Evolutionary conservation across 2,113 vertebrate species (phyloP), one percentile per base, ranked within the genome.

Genomic region (Tupaia tana): DNA sequence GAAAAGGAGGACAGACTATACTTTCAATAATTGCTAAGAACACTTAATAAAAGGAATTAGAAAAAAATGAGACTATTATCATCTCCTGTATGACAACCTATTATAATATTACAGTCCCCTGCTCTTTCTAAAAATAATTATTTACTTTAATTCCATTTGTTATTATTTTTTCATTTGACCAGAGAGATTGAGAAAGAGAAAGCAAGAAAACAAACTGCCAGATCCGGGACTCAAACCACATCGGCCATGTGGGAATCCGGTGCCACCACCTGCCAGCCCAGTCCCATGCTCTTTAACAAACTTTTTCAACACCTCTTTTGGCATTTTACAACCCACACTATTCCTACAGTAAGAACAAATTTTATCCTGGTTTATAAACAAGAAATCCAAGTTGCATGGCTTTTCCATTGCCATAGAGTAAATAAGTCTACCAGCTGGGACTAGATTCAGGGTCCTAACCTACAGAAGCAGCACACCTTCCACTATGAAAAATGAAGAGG

Each of bases 401-500:
- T 81, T 89, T 63, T n/a, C 69, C 71, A 58, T 43, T 70, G 80
- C 16, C 15, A 2, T 13, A 6, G 19, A 71, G n/a, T 80, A 56
- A 78, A 58, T 43, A 10, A 82, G 9, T 75, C 15, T n/a, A 63
- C 71, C 77, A 64, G 34, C 63, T 70, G 24, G 92, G 52, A 64
- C 27, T 16, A 19, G 25, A 75, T 18, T 56, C 31, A 64, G 75
- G 8, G 29, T 69, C 66, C 70, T 63, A 29, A 0, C 29, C 80
- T 70, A 0, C 59, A 19, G 70, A 25, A 18, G 20, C 61, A 34
- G 1, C 0, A 0, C 22, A 74, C 0, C 70, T 34, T 74, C 34
- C 70, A 59, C 66, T 67, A 2, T 92, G 87, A 71, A 52, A 75
- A 66, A 24, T 1, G 4, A 29, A 27, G 22, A 20, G 63, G 29